A percentile compares a stretch with the other conserved stretches of the same genome.
These are phyloP conservation scores for Psilopsiagon aymara DNA, from an alignment of 2,113 vertebrate species.

Conservation along the genomic window DNA sequence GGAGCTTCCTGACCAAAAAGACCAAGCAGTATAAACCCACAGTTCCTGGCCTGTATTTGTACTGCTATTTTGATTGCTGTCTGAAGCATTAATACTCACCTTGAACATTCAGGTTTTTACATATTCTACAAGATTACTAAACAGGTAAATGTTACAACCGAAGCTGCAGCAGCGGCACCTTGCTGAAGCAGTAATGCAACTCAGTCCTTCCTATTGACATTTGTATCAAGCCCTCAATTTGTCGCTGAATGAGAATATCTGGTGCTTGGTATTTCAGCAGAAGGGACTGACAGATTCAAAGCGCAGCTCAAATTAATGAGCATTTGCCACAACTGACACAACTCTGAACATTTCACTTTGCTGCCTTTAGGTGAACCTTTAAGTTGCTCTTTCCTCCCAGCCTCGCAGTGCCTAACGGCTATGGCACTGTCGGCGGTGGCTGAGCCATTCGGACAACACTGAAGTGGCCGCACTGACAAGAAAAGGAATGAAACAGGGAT, in stretches of 20 bases:
- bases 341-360: not conserved
- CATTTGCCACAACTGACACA: not conserved
- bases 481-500: not conserved
- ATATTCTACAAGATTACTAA: not conserved
- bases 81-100: not conserved
- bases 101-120: not conserved
- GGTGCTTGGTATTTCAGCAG: not conserved
- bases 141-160: not conserved
- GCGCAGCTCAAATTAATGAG: constrained; percentile 29
- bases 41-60: not conserved
- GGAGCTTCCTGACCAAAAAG: not conserved
- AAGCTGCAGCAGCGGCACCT: not conserved
- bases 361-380: not conserved
- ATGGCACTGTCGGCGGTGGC: not conserved
- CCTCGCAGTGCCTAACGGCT: not conserved
- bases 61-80: not conserved
- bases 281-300: constrained; percentile 7
- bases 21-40: not conserved
- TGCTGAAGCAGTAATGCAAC: not conserved
- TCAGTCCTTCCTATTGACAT: not conserved
- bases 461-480: not conserved
- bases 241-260: not conserved
- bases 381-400: not conserved
- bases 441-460: not conserved
- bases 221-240: not conserved